phyloP scores from a whole-genome alignment of 2,797 vertebrate genomes.

The Cyclura pinguis region DNA sequence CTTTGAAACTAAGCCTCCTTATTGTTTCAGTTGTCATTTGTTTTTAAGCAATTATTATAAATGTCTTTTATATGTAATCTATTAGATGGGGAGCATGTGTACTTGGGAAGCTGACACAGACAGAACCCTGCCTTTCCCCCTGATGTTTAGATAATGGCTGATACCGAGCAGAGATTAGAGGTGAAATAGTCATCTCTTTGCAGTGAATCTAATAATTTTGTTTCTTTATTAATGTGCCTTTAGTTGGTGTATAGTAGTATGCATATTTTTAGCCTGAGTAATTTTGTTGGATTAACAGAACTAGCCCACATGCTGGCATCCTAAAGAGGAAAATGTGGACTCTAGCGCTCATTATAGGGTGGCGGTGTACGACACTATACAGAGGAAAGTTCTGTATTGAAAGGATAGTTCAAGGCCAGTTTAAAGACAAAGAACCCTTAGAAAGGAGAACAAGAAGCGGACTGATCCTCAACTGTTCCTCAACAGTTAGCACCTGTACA shows the following conservation, averaged over 20 bases:
- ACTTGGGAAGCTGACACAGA: constrained; percentile 52
- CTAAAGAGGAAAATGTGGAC: neutral
- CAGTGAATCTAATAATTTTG: constrained; percentile 20
- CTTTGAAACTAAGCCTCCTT: constrained; percentile 70
- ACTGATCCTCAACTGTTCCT: neutral
- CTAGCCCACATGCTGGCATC: neutral
- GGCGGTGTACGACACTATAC: neutral
- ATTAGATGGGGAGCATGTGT: constrained; percentile 48
- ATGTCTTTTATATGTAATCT: constrained; percentile 69
- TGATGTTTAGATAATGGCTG: constrained; percentile 54
- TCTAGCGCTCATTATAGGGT: neutral
- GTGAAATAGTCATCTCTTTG: constrained; percentile 57
- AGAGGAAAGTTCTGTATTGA: neutral
- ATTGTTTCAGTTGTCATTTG: constrained; percentile 62
- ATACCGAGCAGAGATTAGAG: constrained; percentile 38
- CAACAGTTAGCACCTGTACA: no score
- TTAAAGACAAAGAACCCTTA: neutral
- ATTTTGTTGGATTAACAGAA: neutral
- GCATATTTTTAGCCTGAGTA: neutral
- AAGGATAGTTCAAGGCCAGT: neutral
- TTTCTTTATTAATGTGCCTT: constrained; percentile 7
- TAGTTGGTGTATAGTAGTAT: neutral
- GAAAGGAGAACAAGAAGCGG: neutral
- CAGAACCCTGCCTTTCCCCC: constrained; percentile 50
- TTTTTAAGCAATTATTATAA: constrained; percentile 59